These are phyloP conservation scores for Ammodytes marinus DNA, from an alignment of 2,113 vertebrate genomes.

Conservation along the genomic window DNA sequence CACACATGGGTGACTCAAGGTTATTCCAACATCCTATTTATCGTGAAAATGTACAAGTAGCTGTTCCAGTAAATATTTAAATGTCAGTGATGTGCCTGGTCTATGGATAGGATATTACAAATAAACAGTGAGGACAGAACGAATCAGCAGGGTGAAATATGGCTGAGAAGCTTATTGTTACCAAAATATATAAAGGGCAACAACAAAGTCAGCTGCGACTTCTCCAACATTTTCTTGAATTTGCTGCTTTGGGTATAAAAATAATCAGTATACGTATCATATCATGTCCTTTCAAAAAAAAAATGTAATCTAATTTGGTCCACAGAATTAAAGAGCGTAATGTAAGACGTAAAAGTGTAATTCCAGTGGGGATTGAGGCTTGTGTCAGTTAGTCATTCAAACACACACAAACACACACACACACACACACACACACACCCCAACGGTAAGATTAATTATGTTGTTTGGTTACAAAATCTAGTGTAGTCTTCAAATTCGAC, in stretches of 20 bases:
- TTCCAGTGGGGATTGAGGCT: slow-evolving; percentile 35
- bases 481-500: no score
- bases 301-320: background rate
- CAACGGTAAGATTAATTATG: no score
- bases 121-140: background rate
- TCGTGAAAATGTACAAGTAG: background rate
- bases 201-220: background rate
- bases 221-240: background rate
- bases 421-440: no score
- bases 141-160: background rate
- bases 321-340: background rate
- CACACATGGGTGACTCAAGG: background rate
- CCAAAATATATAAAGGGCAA: background rate
- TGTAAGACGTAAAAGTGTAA: slow-evolving; percentile 32
- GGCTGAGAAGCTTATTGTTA: background rate
- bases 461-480: no score
- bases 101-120: slow-evolving; percentile 4
- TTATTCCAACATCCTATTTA: background rate
- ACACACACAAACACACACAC: background rate
- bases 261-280: background rate
- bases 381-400: slow-evolving; percentile 45
- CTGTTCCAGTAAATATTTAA: background rate
- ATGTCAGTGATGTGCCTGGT: slow-evolving; percentile 3
- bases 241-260: background rate
- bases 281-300: no score